Conservation (phyloP, 2,888 invertebrate species). For the Drosophila hamatofila region DNA sequence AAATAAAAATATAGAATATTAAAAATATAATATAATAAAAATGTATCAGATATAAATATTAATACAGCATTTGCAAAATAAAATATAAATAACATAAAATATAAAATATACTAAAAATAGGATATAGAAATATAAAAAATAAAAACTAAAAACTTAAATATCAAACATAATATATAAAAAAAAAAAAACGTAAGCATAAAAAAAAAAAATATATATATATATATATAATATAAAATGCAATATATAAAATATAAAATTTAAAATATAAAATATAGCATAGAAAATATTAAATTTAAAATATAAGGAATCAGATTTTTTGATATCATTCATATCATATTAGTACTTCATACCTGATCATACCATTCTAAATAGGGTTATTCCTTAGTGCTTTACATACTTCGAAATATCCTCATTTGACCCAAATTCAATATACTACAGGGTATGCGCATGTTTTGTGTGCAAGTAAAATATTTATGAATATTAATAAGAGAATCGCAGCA, state of each 20-base stretch:
- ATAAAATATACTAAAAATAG: no score
- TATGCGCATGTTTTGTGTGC: background rate
- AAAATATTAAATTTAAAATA: background rate
- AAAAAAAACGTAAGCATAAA: no score
- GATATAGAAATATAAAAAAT: background rate
- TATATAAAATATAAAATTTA: background rate
- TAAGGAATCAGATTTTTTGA: no score
- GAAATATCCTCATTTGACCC: background rate
- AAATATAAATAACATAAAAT: background rate
- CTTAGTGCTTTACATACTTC: no score
- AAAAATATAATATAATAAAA: background rate
- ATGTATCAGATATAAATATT: background rate
- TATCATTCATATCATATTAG: no score
- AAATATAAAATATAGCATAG: background rate
- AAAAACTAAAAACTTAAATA: background rate
- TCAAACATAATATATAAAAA: no score
- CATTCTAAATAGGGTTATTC: no score
- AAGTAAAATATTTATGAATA: slow-evolving; percentile 46
- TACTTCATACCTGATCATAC: no score
- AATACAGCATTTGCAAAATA: no score
- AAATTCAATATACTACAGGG: background rate
- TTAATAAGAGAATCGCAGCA: slow-evolving; percentile 28
- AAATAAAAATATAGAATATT: background rate
- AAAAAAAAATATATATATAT: no score
- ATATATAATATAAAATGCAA: background rate